Evolutionary conservation across 2,888 invertebrate genomes (phyloP).

Genomic region (Acrobasis consociella): DNA sequence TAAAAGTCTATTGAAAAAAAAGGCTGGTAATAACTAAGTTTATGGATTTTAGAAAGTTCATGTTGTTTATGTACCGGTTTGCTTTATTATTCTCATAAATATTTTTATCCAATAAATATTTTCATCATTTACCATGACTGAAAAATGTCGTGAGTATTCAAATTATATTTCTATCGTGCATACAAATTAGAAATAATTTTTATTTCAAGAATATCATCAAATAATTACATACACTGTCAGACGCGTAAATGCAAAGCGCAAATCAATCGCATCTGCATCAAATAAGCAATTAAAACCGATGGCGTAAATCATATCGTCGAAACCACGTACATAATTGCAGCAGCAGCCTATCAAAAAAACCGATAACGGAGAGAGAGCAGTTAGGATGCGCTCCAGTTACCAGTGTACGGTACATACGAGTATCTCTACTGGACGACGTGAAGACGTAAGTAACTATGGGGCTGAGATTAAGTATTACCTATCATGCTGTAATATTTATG

Average conservation of each 20-base stretch:
- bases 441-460: constrained; percentile 14
- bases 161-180: too few relatives aligned
- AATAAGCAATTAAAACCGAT: constrained; percentile 8
- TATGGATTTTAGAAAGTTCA: too few relatives aligned
- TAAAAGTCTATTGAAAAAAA: too few relatives aligned
- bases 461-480: background rate
- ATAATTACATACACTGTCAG: background rate
- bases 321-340: constrained; percentile 21
- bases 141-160: too few relatives aligned
- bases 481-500: constrained; percentile 5
- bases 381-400: constrained; percentile 30
- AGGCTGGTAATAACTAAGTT: too few relatives aligned
- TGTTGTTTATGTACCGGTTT: too few relatives aligned
- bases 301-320: constrained; percentile 13
- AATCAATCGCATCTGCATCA: constrained; percentile 10
- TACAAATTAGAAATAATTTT: background rate
- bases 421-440: constrained; percentile 12
- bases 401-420: constrained; percentile 15
- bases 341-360: constrained; percentile 26
- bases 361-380: constrained; percentile 30
- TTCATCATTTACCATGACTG: too few relatives aligned
- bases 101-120: too few relatives aligned
- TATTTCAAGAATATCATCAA: background rate
- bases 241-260: background rate
- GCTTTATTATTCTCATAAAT: too few relatives aligned